These are phyloP conservation scores for Oncorhynchus mykiss DNA, from an alignment of 2,113 vertebrate species.

Conservation along the genomic window DNA sequence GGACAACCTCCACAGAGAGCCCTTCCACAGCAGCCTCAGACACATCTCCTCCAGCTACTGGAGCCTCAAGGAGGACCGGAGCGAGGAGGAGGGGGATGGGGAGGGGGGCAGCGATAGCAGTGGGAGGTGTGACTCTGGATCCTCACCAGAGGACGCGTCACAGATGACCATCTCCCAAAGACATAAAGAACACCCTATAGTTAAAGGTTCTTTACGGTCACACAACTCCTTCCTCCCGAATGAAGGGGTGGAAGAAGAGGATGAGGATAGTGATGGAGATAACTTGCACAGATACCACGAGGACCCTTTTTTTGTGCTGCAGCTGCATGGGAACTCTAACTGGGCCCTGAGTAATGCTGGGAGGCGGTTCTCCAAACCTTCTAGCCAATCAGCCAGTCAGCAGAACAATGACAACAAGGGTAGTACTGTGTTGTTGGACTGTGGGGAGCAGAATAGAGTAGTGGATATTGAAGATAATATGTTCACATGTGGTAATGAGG, in stretches of 20 bases:
- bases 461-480: slow-evolving; percentile 24
- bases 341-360: slow-evolving; percentile 58
- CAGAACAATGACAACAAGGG: slow-evolving; percentile 49
- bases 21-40: slow-evolving; percentile 72
- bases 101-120: slow-evolving; percentile 64
- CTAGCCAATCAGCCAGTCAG: slow-evolving; percentile 30
- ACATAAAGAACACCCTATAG: slow-evolving; percentile 64
- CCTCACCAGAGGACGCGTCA: slow-evolving; percentile 52
- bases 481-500: slow-evolving; percentile 67
- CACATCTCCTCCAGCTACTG: slow-evolving; percentile 68
- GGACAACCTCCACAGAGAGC: slow-evolving; percentile 79
- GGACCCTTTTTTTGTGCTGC: slow-evolving; percentile 84
- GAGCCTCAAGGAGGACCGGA: slow-evolving; percentile 43
- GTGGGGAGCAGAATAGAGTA: slow-evolving; percentile 73
- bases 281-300: slow-evolving; percentile 73
- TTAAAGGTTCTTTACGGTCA: slow-evolving; percentile 44
- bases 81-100: slow-evolving; percentile 50
- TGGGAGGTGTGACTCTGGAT: slow-evolving; percentile 55
- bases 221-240: slow-evolving; percentile 87
- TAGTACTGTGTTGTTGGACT: slow-evolving; percentile 70
- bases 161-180: slow-evolving; percentile 32
- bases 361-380: slow-evolving; percentile 57
- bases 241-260: slow-evolving; percentile 73
- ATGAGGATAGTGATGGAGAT: slow-evolving; percentile 67
- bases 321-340: slow-evolving; percentile 79